Conservation (phyloP, 2,888 invertebrate genomes). For the Noctua comes region DNA sequence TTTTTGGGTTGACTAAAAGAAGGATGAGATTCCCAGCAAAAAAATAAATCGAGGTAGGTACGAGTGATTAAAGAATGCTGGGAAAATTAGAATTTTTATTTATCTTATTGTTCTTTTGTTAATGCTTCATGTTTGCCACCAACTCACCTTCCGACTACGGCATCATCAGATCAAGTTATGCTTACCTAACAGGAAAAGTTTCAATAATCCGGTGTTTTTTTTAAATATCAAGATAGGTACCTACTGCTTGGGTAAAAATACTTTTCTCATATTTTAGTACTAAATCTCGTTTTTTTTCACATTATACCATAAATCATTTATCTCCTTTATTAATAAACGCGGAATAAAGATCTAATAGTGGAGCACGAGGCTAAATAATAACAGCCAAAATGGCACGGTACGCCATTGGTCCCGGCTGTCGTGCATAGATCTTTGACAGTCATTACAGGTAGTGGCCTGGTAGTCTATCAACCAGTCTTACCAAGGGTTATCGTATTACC, state of each 20-base stretch:
- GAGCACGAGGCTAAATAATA: not conserved
- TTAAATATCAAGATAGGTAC: not conserved
- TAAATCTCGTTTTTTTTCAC: not conserved
- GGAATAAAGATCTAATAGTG: not conserved
- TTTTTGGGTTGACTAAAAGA: not conserved
- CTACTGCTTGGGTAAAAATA: not conserved
- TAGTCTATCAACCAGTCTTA: too few species aligned
- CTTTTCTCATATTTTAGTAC: not conserved
- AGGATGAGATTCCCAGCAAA: too few species aligned
- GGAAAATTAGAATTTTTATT: constrained; percentile 23
- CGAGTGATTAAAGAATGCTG: not conserved
- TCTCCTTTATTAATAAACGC: not conserved
- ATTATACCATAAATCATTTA: not conserved
- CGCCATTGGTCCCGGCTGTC: too few species aligned
- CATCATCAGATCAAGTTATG: not conserved
- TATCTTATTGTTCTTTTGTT: constrained; percentile 28
- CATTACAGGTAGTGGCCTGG: too few species aligned
- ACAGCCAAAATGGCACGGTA: not conserved
- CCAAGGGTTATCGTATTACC: too few species aligned
- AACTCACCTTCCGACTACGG: not conserved
- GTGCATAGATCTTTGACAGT: too few species aligned
- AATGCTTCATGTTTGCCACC: not conserved
- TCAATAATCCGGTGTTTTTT: not conserved
- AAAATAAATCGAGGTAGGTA: too few species aligned
- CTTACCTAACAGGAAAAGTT: not conserved